phyloP scores from a whole-genome alignment of 2,113 vertebrate genomes.

The Poecile atricapillus region DNA sequence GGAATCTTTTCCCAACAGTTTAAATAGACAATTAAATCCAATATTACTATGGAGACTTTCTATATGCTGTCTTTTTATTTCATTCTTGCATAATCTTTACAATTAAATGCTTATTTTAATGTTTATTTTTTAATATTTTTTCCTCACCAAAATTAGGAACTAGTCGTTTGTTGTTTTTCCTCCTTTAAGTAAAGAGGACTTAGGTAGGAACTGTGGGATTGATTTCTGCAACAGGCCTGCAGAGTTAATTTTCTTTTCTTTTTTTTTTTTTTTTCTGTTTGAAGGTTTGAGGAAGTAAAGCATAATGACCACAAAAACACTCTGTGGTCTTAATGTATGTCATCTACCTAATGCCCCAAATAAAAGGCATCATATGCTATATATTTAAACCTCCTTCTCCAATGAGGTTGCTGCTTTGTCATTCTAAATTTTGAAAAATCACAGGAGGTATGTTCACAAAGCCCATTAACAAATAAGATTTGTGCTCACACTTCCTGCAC shows the following conservation, averaged over 20 bases:
- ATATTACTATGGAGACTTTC: background rate
- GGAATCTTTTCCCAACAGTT: background rate
- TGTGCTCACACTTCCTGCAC: constrained; percentile 42
- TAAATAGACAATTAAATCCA: background rate
- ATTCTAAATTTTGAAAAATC: constrained; percentile 11
- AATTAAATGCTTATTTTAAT: background rate
- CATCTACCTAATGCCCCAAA: background rate
- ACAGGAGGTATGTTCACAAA: constrained; percentile 27
- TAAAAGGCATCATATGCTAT: background rate
- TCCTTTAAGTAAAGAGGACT: background rate
- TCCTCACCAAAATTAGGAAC: background rate
- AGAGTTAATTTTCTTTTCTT: background rate
- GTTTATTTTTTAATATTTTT: background rate
- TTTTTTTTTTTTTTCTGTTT: background rate
- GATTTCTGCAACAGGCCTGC: background rate
- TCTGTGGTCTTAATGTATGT: background rate
- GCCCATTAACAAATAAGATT: constrained; percentile 56
- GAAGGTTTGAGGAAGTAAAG: background rate
- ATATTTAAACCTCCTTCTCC: background rate
- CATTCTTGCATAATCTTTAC: background rate
- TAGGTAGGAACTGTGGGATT: background rate
- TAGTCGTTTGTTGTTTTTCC: background rate
- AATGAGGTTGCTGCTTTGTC: background rate
- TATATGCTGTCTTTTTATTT: background rate
- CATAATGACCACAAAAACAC: background rate